These are phyloP conservation scores for Glyphotaelius pellucidus DNA, from an alignment of 2,888 invertebrate genomes.

Conservation along the genomic window DNA sequence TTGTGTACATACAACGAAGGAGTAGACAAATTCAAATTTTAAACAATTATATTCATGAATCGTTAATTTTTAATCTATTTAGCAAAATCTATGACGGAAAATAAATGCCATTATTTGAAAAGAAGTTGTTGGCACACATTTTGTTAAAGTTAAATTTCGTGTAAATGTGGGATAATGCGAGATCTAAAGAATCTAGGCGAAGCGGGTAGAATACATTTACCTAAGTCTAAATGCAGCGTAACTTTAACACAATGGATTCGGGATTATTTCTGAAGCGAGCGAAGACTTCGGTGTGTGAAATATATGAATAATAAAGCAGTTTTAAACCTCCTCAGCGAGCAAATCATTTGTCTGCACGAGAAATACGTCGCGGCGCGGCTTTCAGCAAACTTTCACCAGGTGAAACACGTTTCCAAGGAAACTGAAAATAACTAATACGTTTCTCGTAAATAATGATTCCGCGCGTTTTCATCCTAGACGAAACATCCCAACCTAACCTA, in stretches of 20 bases:
- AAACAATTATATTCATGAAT: no score
- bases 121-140: neutral
- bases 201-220: constrained; percentile 16
- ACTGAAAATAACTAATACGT: neutral
- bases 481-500: no score
- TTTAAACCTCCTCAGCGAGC: neutral
- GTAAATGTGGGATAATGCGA: neutral
- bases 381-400: neutral
- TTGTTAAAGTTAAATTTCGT: neutral
- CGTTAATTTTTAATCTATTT: no score
- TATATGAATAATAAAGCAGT: constrained; percentile 20
- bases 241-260: constrained; percentile 30
- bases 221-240: constrained; percentile 13
- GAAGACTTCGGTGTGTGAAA: constrained; percentile 28
- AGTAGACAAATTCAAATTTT: no score
- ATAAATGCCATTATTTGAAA: neutral
- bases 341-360: neutral
- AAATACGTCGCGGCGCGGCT: neutral
- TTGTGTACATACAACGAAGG: no score
- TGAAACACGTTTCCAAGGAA: neutral
- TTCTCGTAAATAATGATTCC: no score
- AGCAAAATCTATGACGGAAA: no score
- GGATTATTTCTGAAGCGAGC: constrained; percentile 31
- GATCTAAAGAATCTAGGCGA: neutral
- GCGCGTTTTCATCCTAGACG: no score